Percentiles rank a stretch among this genome's conserved stretches.
These are phyloP conservation scores for Ammodytes marinus DNA, from an alignment of 2,113 vertebrate species.

Conservation along the genomic window DNA sequence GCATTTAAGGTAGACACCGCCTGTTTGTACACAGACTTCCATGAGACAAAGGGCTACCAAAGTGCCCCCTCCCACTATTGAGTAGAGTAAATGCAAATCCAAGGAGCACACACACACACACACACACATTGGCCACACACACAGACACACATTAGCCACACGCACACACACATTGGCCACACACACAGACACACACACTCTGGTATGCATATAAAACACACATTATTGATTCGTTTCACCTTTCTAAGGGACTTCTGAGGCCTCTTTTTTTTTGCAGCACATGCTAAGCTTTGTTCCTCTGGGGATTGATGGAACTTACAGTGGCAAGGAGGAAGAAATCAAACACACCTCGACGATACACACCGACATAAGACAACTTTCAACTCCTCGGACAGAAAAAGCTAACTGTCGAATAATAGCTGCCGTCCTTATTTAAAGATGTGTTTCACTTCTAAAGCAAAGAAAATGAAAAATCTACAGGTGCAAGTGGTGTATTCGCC, in stretches of 20 bases:
- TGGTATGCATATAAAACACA: slow-evolving; percentile 74
- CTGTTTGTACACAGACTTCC: background rate
- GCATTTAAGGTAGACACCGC: background rate
- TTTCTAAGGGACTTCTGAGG: slow-evolving; percentile 69
- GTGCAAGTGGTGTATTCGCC: slow-evolving; percentile 40
- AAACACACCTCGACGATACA: background rate
- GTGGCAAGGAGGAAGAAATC: slow-evolving; percentile 2
- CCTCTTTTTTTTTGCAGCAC: slow-evolving; percentile 44
- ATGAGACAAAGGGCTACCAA: slow-evolving; percentile 26
- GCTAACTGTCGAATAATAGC: background rate
- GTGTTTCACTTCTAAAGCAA: slow-evolving; percentile 35
- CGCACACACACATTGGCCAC: slow-evolving; percentile 13
- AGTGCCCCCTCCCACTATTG: slow-evolving; percentile 54
- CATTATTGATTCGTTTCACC: slow-evolving; percentile 81
- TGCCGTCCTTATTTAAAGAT: slow-evolving; percentile 8
- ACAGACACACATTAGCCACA: slow-evolving; percentile 52
- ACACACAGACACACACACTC: slow-evolving; percentile 53
- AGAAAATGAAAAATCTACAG: slow-evolving; percentile 38
- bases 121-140: slow-evolving; percentile 14
- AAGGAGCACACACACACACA: slow-evolving; percentile 52
- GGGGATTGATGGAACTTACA: slow-evolving; percentile 45
- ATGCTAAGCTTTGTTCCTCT: slow-evolving; percentile 49
- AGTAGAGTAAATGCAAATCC: slow-evolving; percentile 76
- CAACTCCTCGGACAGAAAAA: background rate
- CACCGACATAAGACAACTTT: slow-evolving; percentile 4